A percentile compares a stretch with the other conserved stretches of the same genome.
phyloP scores from a whole-genome alignment of 1,140 invertebrate genomes.

The Rhizoglyphus robini region DNA sequence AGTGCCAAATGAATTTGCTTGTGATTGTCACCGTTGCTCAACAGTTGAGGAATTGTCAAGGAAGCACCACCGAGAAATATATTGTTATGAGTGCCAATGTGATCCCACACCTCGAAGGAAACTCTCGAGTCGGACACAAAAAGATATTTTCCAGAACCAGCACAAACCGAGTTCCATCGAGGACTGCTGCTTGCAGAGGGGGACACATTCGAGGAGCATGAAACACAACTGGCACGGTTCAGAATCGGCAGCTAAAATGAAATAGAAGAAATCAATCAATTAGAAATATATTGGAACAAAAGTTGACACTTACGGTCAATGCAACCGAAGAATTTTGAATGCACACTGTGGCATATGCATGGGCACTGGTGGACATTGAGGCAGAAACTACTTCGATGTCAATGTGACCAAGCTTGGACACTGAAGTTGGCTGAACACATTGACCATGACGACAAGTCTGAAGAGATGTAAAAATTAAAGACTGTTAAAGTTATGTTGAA shows the following conservation, averaged over 20 bases:
- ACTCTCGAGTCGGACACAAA: slow-evolving; percentile 10
- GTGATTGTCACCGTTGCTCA: slow-evolving; percentile 10
- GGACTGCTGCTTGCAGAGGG: neutral
- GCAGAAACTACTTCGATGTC: slow-evolving; percentile 13
- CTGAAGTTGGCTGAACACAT: neutral
- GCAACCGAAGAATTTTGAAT: slow-evolving; percentile 9
- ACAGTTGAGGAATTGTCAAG: slow-evolving; percentile 14
- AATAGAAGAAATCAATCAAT: neutral
- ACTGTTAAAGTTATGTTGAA: neutral
- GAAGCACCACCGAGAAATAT: slow-evolving; percentile 14
- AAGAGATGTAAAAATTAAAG: neutral
- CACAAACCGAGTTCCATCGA: slow-evolving; percentile 15
- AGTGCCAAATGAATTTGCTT: neutral
- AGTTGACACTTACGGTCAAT: slow-evolving; percentile 1
- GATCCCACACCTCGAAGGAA: slow-evolving; percentile 16
- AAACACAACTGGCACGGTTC: neutral
- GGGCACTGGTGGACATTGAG: neutral
- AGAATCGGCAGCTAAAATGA: slow-evolving; percentile 6
- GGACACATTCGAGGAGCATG: neutral
- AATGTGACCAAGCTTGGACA: slow-evolving; percentile 13
- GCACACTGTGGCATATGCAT: slow-evolving; percentile 16
- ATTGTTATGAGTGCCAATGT: neutral
- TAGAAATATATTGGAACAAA: neutral
- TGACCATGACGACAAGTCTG: neutral
- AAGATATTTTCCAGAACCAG: slow-evolving; percentile 2